Base-by-base conservation (phyloP, 2,797 vertebrate species). In the Acipenser ruthenus region DNA sequence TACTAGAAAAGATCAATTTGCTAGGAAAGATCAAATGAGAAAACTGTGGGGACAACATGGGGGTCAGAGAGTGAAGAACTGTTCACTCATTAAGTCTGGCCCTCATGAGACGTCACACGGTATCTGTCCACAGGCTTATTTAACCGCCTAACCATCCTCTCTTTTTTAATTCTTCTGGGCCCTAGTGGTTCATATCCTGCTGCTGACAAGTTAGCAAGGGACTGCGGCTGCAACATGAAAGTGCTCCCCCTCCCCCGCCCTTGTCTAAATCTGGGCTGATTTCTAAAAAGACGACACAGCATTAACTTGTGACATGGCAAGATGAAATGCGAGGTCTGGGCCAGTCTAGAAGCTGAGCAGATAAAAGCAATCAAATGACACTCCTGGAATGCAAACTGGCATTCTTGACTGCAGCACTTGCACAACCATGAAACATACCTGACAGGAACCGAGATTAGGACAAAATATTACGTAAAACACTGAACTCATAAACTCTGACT, bases 281-380 rank as follows among this genome's bases (percentile, higher is more conserved):
- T 88, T 50, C 66, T 84, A 79, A 83, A 84, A 87, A 87, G 84
- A 89, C 76, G 84, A 88, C 86, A 80, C 80, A 84, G 82, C 83
- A 83, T 77, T 87, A 84, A 88, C 87, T 90, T 72, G 76, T 90
- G 89, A 91, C 87, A 89, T 82, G 83, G 86, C 80, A 86, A 87
- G 86, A 91, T 88, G 88, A 90, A 90, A 91, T 86, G 82, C 84
- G 83, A 87, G 85, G 85, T 88, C 85, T 87, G 82, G 84, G 83
- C 86, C 80, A 78, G 83, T 87, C 84, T 86, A 82, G 79, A 74
- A 87, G 84, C 85, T 83, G 75, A 80, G 80, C 79, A 91, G 90
- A 92, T 93, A 93, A 93, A 94, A 92, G 91, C 92, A 92, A 93
- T 95, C 91, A 93, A 95, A 93, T 94, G 92, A 93, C 92, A 93